Base-by-base conservation (phyloP, 2,888 invertebrate genomes). In the Pristionchus maxplancki region DNA sequence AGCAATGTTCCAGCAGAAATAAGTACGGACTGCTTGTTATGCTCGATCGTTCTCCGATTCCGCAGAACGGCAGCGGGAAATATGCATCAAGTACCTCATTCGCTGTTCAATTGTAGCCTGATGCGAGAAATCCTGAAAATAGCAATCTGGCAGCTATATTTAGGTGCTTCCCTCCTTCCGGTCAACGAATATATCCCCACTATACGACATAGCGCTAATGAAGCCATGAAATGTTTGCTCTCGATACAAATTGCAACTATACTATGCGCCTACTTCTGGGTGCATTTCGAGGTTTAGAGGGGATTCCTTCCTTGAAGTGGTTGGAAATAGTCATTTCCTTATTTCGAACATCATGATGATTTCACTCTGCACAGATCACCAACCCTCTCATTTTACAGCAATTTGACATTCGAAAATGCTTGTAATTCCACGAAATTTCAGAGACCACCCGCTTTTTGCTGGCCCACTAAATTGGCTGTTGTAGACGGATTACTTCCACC, bases 171-270 rank as follows among this genome's bases (percentile, higher is more conserved):
- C 24, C 71, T 71, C 24, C 24, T 37, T 71, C 71, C 71, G 58
- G 58, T 5, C 2, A 37, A 24, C 17, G 71, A 71, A 34, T 71
- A 71, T 6, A 71, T 31, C 31, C 37, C 71, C 17, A 37, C 71
- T 71, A 71, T 71, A 71, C 67, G 67, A 71, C 34, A 28, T 44
- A 44, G n/a, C n/a, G n/a, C n/a, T 71, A 71, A 37, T 71, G 71
- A 71, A 71, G 71, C 71, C 71, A 1, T 4, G 37, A 17, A 31
- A 67, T 71, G 71, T 34, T 31, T 71, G 71, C 71, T 71, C 71
- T 71, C 71, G 5, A 37, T 37, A 71, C 37, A 71, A 71, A 37
- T 58, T 58, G 58, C 58, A 58, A 24, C 58, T 58, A 58, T 58
- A 58, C 58, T 58, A 58, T 58, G 58, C 58, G 2, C 9, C 24